phyloP scores from a whole-genome alignment of 2,113 vertebrate species.

The Aplodontia rufa region DNA sequence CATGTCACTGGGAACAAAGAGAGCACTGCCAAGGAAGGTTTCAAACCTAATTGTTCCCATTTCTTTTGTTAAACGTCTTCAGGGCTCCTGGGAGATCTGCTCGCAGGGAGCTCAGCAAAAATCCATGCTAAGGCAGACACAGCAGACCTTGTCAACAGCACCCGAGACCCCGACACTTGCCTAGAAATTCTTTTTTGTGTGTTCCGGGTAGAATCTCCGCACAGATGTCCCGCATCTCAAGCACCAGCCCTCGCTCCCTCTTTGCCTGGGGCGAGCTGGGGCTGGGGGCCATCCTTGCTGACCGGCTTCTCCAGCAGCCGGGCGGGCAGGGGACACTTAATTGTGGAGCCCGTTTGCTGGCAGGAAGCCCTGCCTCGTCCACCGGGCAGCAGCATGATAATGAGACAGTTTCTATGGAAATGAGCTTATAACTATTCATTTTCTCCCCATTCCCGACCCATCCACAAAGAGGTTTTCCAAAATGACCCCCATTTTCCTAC shows the following conservation, averaged over 20 bases:
- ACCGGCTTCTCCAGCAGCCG: slow-evolving; percentile 5
- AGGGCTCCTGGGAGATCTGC: not conserved
- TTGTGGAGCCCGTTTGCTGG: slow-evolving; percentile 63
- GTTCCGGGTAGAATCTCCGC: not conserved
- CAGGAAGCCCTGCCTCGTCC: slow-evolving; percentile 54
- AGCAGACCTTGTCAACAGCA: not conserved
- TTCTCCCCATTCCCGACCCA: slow-evolving; percentile 73
- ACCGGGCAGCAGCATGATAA: slow-evolving; percentile 68
- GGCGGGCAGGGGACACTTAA: slow-evolving; percentile 51
- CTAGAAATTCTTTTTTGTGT: too few species aligned
- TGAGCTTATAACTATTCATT: slow-evolving; percentile 71
- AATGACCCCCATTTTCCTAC: slow-evolving; percentile 72
- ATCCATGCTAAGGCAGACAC: rapidly evolving
- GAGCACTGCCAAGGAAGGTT: slow-evolving; percentile 30
- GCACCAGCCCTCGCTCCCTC: not conserved
- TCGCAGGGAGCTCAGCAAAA: rapidly evolving
- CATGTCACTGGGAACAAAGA: not conserved
- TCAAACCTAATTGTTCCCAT: not conserved
- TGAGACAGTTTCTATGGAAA: slow-evolving; percentile 72
- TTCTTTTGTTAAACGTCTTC: slow-evolving; percentile 27
- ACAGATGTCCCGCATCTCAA: not conserved
- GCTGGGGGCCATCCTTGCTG: slow-evolving; percentile 41
- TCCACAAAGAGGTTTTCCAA: slow-evolving; percentile 75
- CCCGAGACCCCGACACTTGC: not conserved
- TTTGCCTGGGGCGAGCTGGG: not conserved